These are phyloP conservation scores for Plebejus anna DNA, from an alignment of 2,888 invertebrate genomes.

Conservation along the genomic window DNA sequence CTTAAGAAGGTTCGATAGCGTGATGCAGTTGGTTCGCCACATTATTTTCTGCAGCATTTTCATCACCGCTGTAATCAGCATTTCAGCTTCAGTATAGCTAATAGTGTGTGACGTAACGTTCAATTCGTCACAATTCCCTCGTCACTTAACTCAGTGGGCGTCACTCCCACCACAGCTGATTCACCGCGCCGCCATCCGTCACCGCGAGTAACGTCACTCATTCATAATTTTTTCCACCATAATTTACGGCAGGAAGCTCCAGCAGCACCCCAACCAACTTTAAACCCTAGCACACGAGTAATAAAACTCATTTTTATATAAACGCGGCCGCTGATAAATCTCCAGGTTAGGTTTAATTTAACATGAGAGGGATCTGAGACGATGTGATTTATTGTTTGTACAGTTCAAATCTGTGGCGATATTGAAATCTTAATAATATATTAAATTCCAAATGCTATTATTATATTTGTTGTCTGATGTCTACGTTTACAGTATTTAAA, in stretches of 20 bases:
- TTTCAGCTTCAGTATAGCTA: background rate
- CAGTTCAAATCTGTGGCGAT: background rate
- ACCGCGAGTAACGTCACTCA: slow-evolving; percentile 35
- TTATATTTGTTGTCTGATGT: no score
- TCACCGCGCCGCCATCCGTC: slow-evolving; percentile 33
- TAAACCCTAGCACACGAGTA: background rate
- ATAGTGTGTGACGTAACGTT: background rate
- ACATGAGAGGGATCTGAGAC: slow-evolving; percentile 4
- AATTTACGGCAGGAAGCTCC: slow-evolving; percentile 34
- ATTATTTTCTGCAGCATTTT: no score
- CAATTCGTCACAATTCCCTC: background rate
- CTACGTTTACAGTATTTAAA: no score
- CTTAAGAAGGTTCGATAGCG: no score
- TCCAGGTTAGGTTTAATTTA: slow-evolving; percentile 26
- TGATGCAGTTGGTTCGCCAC: no score
- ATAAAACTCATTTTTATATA: background rate
- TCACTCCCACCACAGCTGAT: background rate
- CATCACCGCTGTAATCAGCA: no score
- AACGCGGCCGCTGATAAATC: background rate
- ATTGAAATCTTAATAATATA: slow-evolving; percentile 18
- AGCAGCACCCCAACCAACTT: slow-evolving; percentile 17
- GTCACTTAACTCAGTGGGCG: background rate
- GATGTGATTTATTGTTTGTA: slow-evolving; percentile 17
- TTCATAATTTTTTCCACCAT: slow-evolving; percentile 37
- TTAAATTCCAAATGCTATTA: background rate